A percentile compares a stretch with the other conserved stretches of the same genome.
Conservation (phyloP, 2,113 vertebrate genomes). For the Aptenodytes forsteri region DNA sequence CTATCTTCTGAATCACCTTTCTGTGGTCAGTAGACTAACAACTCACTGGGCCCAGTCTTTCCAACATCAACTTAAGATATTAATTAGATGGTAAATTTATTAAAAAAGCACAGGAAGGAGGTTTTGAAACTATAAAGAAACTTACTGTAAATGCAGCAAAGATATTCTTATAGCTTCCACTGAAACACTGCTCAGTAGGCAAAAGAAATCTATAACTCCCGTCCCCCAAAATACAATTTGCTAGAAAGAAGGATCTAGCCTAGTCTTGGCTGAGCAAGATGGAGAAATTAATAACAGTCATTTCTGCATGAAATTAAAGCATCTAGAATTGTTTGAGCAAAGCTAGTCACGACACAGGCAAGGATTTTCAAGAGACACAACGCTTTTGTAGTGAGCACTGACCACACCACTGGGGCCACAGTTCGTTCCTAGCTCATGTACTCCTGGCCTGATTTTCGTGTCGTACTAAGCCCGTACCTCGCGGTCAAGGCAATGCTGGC, state of each 20-base stretch:
- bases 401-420: not conserved
- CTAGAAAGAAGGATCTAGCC: not conserved
- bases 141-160: not conserved
- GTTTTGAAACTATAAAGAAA: not conserved
- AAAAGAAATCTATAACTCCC: not conserved
- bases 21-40: not conserved
- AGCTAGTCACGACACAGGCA: not conserved
- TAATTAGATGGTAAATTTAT: not conserved
- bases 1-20: not conserved
- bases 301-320: not conserved
- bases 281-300: not conserved
- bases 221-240: not conserved
- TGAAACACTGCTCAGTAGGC: not conserved
- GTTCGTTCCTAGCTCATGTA: not conserved
- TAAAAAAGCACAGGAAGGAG: not conserved
- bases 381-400: not conserved
- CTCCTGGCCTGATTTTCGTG: not conserved
- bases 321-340: not conserved
- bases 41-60: not conserved
- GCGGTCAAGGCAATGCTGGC: not conserved
- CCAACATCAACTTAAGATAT: not conserved
- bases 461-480: fast-evolving
- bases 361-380: not conserved
- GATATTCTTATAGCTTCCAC: not conserved
- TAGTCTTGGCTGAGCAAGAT: not conserved